These are phyloP conservation scores for Peromyscus aztecus DNA, from an alignment of 2,797 vertebrate genomes.

Conservation along the genomic window DNA sequence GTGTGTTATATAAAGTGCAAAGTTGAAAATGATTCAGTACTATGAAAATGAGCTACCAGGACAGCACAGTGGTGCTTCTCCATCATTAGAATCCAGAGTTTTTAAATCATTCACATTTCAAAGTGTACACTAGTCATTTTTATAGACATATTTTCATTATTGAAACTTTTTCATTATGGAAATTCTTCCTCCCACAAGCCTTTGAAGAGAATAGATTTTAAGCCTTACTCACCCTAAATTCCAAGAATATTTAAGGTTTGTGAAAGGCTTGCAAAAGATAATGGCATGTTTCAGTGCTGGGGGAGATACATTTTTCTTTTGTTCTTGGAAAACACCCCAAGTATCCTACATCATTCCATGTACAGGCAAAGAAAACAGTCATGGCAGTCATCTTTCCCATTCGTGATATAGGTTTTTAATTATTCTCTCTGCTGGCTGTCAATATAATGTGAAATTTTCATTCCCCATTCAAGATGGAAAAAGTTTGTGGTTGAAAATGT, in stretches of 20 bases:
- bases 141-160: conserved; percentile 48
- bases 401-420: conserved; percentile 90
- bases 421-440: conserved; percentile 93
- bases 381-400: conserved; percentile 92
- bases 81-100: conserved; percentile 57
- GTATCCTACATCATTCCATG: conserved; percentile 79
- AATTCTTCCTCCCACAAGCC: conserved; percentile 33
- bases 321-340: conserved; percentile 68
- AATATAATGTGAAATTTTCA: conserved; percentile 92
- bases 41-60: conserved; percentile 80
- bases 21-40: conserved; percentile 76
- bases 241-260: conserved; percentile 57
- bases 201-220: not conserved
- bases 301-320: conserved; percentile 64
- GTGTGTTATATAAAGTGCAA: conserved; percentile 79
- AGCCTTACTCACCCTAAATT: conserved; percentile 51
- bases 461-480: conserved; percentile 90
- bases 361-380: conserved; percentile 87
- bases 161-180: conserved; percentile 29
- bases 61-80: conserved; percentile 55
- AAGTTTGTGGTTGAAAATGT: conserved; percentile 95
- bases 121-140: not conserved
- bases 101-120: conserved; percentile 76
- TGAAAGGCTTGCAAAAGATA: not conserved
- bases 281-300: not conserved